phyloP scores from a whole-genome alignment of 2,113 vertebrate species.

The Boleophthalmus pectinirostris region DNA sequence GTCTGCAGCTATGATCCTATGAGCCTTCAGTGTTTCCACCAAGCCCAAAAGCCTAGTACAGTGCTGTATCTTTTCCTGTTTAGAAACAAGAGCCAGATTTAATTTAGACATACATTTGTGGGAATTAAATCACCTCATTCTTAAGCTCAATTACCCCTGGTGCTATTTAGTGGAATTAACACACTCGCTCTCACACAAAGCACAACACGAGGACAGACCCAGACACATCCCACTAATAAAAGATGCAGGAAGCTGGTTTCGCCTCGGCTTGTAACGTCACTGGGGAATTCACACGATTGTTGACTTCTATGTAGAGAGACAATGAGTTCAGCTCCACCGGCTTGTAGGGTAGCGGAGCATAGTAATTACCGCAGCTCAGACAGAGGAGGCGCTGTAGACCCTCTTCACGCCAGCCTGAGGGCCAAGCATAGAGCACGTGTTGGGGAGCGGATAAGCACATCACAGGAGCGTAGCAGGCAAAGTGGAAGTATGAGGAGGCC shows the following conservation, averaged over 20 bases:
- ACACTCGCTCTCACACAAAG: conserved; percentile 13
- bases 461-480: conserved; percentile 30
- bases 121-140: conserved; percentile 47
- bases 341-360: conserved; percentile 66
- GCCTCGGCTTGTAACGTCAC: conserved; percentile 49
- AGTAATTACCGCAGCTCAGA: conserved; percentile 71
- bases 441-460: conserved; percentile 31
- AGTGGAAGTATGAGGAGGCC: conserved; percentile 46
- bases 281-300: conserved; percentile 70
- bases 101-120: conserved; percentile 51
- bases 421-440: conserved; percentile 24
- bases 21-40: not conserved
- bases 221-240: conserved; percentile 54
- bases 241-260: conserved; percentile 62
- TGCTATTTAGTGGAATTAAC: conserved; percentile 40
- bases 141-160: conserved; percentile 51
- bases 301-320: conserved; percentile 70
- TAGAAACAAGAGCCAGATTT: conserved; percentile 44
- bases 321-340: conserved; percentile 75
- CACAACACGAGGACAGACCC: conserved; percentile 38
- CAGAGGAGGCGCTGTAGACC: conserved; percentile 48
- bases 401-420: not conserved
- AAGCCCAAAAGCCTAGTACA: not conserved
- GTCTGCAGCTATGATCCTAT: no score
- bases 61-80: conserved; percentile 23